These are phyloP conservation scores for Mesoclemmys tuberculata DNA, from an alignment of 2,113 vertebrate species.

Conservation along the genomic window DNA sequence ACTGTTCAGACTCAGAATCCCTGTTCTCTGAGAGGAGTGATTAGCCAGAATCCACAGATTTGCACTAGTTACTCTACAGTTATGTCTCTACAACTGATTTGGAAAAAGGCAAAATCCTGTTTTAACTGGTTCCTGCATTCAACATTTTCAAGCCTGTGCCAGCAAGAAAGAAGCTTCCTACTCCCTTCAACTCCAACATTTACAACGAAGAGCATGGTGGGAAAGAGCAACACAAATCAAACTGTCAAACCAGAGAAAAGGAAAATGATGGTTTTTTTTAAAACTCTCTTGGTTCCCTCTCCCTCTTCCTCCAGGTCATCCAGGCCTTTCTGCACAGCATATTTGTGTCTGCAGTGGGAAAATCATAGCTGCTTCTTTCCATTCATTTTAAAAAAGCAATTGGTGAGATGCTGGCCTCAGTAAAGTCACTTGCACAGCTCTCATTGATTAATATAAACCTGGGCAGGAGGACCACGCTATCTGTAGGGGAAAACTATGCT, in stretches of 20 bases:
- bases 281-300: background rate
- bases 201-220: background rate
- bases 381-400: background rate
- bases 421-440: background rate
- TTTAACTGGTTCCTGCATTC: background rate
- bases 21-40: background rate
- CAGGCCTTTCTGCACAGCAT: background rate
- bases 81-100: slow-evolving; percentile 17
- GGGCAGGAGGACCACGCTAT: background rate
- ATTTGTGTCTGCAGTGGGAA: background rate
- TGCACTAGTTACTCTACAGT: slow-evolving; percentile 31
- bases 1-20: background rate
- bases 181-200: slow-evolving; percentile 14
- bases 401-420: background rate
- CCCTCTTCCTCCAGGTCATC: background rate
- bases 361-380: background rate
- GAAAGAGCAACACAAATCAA: background rate
- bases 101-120: slow-evolving; percentile 58
- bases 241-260: background rate
- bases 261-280: no score
- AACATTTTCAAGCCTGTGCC: background rate
- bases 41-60: slow-evolving; percentile 24
- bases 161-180: background rate
- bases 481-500: background rate
- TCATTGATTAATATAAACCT: background rate